Base-by-base conservation (phyloP, 2,113 vertebrate species). In the Pomatorhinus ruficollis region DNA sequence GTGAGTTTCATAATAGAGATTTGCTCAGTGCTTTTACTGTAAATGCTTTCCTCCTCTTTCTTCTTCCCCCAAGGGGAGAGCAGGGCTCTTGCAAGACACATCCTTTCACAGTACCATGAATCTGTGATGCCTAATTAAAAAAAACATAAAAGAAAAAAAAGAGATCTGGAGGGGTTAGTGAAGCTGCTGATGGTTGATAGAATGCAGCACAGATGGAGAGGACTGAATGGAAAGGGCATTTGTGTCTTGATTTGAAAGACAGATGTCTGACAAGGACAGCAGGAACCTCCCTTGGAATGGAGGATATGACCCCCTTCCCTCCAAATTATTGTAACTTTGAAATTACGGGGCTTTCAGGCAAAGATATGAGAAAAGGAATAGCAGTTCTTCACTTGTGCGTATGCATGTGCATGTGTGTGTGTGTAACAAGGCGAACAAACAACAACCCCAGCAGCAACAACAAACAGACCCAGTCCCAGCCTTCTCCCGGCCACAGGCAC, bases 271-370 rank as follows among this genome's bases (percentile, higher is more conserved):
- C 22, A 47, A 68, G 1, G n/a, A 47, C 33, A 22, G 3, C 0
- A 0, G 28, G 10, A 68, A 47, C 22, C 8, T 47, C 22, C 6
- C 15, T 14, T 68, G 63, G 3, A 25, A 56, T 11, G 5, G 10
- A 39, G 1, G 39, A 66, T 25, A 12, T 19, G 6, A 40, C 9
- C 4, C 18, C 5, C 24, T 54, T 44, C 37, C 30, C 37, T 78
- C 23, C 2, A 0, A 28, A 28, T 52, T 28, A 3, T 4, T 27
- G 0, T 22, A 17, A 28, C 30, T 42, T 27, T 42, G 37, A 52
- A 17, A n/a, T 28, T 6, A 6, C 0, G 0, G 30, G 37, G 30
- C 47, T 63, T 63, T 52, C 45, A 33, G 35, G 45, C 74, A 33
- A 3, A 50, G 57, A 1, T 7, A 9, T 0, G 12, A 10, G 57